Evolutionary conservation across 2,113 vertebrate genomes (phyloP).

Genomic region (Pseudopodoces humilis): DNA sequence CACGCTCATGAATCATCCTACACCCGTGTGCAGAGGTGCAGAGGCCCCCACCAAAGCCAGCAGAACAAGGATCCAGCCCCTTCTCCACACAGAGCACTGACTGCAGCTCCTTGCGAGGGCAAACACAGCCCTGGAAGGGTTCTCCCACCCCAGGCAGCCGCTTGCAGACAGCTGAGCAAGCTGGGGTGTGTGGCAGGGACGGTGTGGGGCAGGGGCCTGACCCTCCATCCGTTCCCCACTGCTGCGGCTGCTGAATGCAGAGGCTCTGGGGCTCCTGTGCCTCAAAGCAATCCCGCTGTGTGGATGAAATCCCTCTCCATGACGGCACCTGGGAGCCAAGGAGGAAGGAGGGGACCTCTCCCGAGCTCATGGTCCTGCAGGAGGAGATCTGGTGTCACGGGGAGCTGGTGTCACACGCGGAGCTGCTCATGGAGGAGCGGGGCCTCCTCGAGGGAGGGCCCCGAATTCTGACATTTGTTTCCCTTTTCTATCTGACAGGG

Average conservation of each 20-base stretch:
- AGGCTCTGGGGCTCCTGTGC: fast-evolving
- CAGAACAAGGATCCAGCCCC: neutral
- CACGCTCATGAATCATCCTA: conserved; percentile 6
- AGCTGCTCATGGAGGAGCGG: fast-evolving
- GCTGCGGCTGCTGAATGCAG: neutral
- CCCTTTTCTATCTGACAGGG: neutral
- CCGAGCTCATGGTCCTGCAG: neutral
- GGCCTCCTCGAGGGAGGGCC: neutral
- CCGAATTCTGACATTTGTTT: conserved; percentile 1
- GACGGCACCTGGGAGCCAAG: neutral
- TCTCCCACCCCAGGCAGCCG: neutral
- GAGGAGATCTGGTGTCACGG: neutral
- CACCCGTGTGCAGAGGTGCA: neutral
- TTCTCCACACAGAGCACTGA: fast-evolving
- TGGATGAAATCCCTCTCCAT: neutral
- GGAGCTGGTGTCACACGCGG: neutral
- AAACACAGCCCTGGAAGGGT: neutral
- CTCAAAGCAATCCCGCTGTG: fast-evolving
- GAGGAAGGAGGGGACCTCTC: neutral
- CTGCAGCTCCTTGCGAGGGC: neutral
- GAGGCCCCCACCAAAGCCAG: neutral
- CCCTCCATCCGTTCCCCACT: fast-evolving
- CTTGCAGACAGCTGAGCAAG: neutral
- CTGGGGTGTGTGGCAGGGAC: neutral
- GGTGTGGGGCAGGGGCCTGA: fast-evolving